Evolutionary conservation across 2,888 invertebrate genomes (phyloP), one percentile per base, ranked within the genome.

Genomic region (Gisinianus flammeolus): DNA sequence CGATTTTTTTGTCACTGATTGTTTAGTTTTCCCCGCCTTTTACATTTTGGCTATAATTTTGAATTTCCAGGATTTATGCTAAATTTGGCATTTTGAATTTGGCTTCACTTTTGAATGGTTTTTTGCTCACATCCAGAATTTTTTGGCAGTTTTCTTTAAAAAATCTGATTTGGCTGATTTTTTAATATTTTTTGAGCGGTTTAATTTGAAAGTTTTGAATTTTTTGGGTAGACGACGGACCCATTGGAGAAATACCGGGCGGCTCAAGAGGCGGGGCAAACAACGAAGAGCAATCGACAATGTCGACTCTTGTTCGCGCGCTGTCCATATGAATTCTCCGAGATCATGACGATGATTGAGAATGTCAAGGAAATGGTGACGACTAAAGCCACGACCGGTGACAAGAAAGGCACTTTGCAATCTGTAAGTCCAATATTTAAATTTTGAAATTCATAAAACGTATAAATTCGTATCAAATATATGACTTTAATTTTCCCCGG

Each of bases 261-360:
- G n/a, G 83, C 83, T 5, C 78, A 71, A 0, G 80, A 82, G 44
- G 80, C 78, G 2, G 83, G 83, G 0, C 54, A 66, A 26, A 80
- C 75, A 24, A 28, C 79, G 0, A 80, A 79, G 62, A 83, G 82
- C 31, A 52, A 80, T 5, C 64, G 83, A n/a, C 83, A 83, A 67
- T 83, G 83, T 64, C 77, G 83, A 16, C 77, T 80, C 67, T 72
- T 83, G 2, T 83, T 83, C 52, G 77, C 79, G 33, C 31, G 66
- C 3, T 83, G 83, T 66, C 83, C 83, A 0, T 76, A 82, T 26
- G 79, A 81, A 31, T 81, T 77, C 52, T 77, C 66, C 3, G 82
- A 83, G 72, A 78, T 83, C 58, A 56, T 82, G 22, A 76, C 74
- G 16, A 83, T 83, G 83, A 81, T 83, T 69, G 80, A 79, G 12